Evolutionary conservation across 2,113 vertebrate species (phyloP), one percentile per base, ranked within the genome.

Genomic region (Prietella phreatophila): DNA sequence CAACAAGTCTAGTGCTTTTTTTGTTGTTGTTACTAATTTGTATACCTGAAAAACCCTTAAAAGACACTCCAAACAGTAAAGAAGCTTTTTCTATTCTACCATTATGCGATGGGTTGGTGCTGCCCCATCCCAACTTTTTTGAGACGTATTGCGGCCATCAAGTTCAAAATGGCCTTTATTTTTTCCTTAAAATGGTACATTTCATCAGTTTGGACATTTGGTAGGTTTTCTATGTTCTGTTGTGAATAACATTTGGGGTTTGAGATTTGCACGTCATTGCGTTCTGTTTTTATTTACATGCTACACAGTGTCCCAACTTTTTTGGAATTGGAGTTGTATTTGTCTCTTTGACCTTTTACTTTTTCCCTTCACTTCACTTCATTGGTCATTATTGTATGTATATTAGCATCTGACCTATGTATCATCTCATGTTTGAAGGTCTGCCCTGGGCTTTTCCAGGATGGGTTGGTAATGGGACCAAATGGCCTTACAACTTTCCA

Each of bases 401-500:
- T 75, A 20, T 25, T 19, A 42, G 39, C 22, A 42, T 87, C 50
- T 58, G 30, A 39, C 42, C 9, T 58, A 2, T 1, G 22, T 13
- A 22, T 61, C 6, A 13, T 55, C 8, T 61, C 5, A 63, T 83
- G 5, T 76, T 36, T 87, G 19, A 63, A 99, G 98, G 96, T 33
- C 92, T 99, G 79, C 98, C 98, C 0, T 99, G 98, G 98, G 95
- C 98, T 0, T 99, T 99, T 92, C 98, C 98, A 0, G 96, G 94
- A 84, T 99, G 98, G 98, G 93, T 99, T 90, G 97, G 98, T 14
- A 92, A 84, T 56, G 97, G 97, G 27, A 95, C 95, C 91, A 96
- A 96, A 88, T 99, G 97, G 97, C 98, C 98, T 0, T 99, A 98
- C n/a, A 94, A 95, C 30, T 95, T 93, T 79, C 96, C 97, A 10